These are phyloP conservation scores for Sitobion miscanthi DNA, from an alignment of 1,140 invertebrate genomes.

Conservation along the genomic window DNA sequence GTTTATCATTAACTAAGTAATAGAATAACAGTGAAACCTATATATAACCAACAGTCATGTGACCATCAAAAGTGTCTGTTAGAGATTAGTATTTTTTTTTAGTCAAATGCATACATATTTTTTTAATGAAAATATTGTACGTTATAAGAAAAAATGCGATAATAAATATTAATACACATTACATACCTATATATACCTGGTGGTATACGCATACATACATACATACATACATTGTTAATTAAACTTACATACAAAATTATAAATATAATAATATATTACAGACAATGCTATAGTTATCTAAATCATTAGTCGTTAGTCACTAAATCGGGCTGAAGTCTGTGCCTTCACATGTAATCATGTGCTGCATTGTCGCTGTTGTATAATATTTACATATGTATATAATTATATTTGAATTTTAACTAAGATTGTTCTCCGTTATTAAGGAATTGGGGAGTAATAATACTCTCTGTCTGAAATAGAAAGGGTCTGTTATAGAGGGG, in stretches of 20 bases:
- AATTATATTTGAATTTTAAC: no score
- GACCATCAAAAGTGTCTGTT: no score
- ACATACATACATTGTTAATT: no score
- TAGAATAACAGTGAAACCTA: not conserved
- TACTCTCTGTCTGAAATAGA: not conserved
- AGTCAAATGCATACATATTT: not conserved
- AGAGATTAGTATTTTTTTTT: no score
- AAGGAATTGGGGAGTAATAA: not conserved
- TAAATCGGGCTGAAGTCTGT: not conserved
- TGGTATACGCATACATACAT: no score
- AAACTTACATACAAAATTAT: not conserved
- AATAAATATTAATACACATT: not conserved
- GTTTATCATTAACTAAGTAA: not conserved
- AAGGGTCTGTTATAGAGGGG: not conserved
- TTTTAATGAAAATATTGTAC: not conserved
- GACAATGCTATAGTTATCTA: not conserved
- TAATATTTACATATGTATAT: not conserved
- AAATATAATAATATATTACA: not conserved
- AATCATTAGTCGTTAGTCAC: not conserved
- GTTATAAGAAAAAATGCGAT: not conserved
- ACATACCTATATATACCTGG: no score
- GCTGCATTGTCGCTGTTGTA: not conserved
- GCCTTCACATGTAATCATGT: not conserved
- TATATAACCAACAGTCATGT: not conserved
- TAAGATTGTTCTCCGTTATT: no score